These are phyloP conservation scores for Battus philenor DNA, from an alignment of 1,140 invertebrate species.

Conservation along the genomic window DNA sequence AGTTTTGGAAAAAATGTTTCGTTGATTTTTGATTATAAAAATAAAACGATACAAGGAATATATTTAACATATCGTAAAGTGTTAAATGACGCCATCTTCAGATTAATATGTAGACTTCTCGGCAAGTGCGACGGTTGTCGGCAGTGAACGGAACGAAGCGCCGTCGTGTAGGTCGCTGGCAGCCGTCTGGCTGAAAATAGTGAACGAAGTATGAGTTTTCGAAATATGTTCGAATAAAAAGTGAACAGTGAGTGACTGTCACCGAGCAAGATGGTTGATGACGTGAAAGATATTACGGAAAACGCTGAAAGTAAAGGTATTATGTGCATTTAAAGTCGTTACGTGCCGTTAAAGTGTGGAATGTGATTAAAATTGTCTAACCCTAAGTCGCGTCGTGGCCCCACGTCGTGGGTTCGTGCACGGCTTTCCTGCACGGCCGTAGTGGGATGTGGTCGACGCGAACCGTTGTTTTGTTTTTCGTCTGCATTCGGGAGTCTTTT, in stretches of 20 bases:
- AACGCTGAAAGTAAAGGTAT: slow-evolving; percentile 73
- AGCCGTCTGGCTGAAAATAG: slow-evolving; percentile 70
- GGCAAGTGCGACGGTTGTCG: slow-evolving; percentile 53
- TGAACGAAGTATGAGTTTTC: slow-evolving; percentile 74
- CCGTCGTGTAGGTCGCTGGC: slow-evolving; percentile 69
- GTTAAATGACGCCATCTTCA: slow-evolving; percentile 45
- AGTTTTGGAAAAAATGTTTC: too few relatives aligned
- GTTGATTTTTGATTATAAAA: neutral
- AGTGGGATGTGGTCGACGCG: slow-evolving; percentile 54
- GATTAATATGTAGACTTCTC: slow-evolving; percentile 37
- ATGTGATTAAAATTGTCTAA: slow-evolving; percentile 69
- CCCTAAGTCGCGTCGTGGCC: slow-evolving; percentile 70
- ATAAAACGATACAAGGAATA: neutral
- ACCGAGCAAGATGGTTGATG: slow-evolving; percentile 73
- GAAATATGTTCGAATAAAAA: slow-evolving; percentile 75
- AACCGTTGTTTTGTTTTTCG: slow-evolving; percentile 67
- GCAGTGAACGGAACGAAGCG: slow-evolving; percentile 72
- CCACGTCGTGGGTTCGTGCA: slow-evolving; percentile 64
- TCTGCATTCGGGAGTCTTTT: slow-evolving; percentile 64
- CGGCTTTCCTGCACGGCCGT: slow-evolving; percentile 67
- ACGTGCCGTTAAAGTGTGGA: slow-evolving; percentile 67
- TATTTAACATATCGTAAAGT: slow-evolving; percentile 11
- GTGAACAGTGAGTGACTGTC: slow-evolving; percentile 71
- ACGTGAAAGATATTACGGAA: slow-evolving; percentile 72
- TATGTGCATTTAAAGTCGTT: slow-evolving; percentile 66